Percentiles rank a stretch among this genome's conserved stretches.
Conservation (phyloP, 2,797 vertebrate genomes). For the Cyclura pinguis region DNA sequence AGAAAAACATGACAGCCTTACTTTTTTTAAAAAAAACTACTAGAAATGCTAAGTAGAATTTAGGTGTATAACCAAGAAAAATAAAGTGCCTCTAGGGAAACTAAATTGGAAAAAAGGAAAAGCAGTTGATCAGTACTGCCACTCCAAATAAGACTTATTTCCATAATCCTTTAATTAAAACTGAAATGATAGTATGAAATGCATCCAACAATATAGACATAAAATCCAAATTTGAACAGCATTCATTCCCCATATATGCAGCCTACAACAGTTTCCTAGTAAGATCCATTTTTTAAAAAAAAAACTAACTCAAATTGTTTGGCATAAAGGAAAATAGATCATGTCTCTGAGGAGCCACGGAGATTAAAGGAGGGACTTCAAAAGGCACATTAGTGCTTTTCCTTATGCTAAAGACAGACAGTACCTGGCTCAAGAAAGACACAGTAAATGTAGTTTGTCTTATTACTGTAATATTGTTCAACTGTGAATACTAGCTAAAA, state of each 20-base stretch:
- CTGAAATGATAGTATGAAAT: background rate
- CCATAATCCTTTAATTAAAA: conserved; percentile 32
- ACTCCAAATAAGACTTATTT: conserved; percentile 30
- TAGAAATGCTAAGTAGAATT: background rate
- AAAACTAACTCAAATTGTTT: conserved; percentile 18
- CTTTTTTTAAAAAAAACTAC: background rate
- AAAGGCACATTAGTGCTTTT: background rate
- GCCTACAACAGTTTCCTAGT: conserved; percentile 24
- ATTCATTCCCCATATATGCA: conserved; percentile 13
- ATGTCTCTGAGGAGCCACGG: conserved; percentile 14
- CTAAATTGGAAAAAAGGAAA: background rate
- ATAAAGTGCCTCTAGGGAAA: conserved; percentile 25
- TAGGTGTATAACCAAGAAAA: background rate
- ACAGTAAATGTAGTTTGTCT: conserved; percentile 19
- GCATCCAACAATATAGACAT: conserved; percentile 38
- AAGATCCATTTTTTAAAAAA: conserved; percentile 23
- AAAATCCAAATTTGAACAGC: conserved; percentile 29
- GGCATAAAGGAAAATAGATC: conserved; percentile 25
- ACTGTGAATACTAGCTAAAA: conserved; percentile 30
- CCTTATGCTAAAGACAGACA: conserved; percentile 3
- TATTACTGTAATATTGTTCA: conserved; percentile 16
- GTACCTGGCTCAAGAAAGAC: conserved; percentile 12
- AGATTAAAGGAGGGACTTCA: conserved; percentile 28
- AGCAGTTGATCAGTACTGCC: background rate
- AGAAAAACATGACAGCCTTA: background rate